Base-by-base conservation (phyloP, 2,113 vertebrate species). In the Bos indicus region DNA sequence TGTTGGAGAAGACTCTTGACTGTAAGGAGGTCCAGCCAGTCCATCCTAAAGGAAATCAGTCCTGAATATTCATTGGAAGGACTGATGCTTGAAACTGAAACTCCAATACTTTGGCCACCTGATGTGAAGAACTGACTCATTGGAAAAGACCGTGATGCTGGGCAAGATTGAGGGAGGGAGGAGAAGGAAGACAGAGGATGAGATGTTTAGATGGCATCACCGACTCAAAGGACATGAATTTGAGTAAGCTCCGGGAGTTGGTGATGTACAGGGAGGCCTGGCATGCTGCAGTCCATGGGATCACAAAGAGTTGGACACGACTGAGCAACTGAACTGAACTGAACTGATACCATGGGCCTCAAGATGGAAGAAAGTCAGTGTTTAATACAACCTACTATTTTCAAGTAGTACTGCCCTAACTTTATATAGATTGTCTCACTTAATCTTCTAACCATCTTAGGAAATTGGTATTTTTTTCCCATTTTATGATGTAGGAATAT, bases 181-280 rank as follows among this genome's bases (percentile, higher is more conserved):
- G 64, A 71, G n/a, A 71, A 71, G 19, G 64, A 71, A 0, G 2
- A 71, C n/a, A 71, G 2, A 71, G 19, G 19, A 71, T 71, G 64
- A 71, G n/a, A 36, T 71, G n/a, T 2, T 23, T 36, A 4, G n/a
- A 36, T 23, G n/a, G 64, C n/a, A 71, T 36, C 64, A 71, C 64
- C 0, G 1, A 71, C n/a, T 71, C 64, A 71, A 23, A 23, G 64
- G 64, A 71, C 9, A 36, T 71, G 64, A 71, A 36, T 71, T 11
- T 36, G 19, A 71, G n/a, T 23, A 36, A 71, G 9, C 19, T 23
- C n/a, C 0, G 0, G 64, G 64, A 71, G n/a, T 3, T 71, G 19
- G 64, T 71, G n/a, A 36, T 36, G 10, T 36, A 74, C 36, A 74
- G 36, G 11, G 36, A 14, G 21, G 36, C 36, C 36, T 25, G 71